Conservation (phyloP, 2,888 invertebrate species). For the Agriotes lineatus region DNA sequence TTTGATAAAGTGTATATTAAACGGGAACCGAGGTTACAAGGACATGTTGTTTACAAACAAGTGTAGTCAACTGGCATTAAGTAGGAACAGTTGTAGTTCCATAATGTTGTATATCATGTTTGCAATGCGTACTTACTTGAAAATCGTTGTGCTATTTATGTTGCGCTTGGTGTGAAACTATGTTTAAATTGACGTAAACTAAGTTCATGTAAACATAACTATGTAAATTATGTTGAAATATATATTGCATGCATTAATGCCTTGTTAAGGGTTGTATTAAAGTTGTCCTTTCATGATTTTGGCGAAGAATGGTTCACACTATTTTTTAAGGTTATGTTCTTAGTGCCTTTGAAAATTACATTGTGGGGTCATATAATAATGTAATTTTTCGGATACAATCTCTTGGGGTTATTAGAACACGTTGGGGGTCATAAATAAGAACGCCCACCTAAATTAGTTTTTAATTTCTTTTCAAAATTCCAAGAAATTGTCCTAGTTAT, state of each 20-base stretch:
- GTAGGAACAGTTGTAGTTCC: neutral
- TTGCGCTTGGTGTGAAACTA: neutral
- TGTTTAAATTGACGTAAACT: neutral
- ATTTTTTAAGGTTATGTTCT: neutral
- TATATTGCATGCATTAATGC: neutral
- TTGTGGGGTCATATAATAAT: neutral
- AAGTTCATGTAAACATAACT: neutral
- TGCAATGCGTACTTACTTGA: neutral
- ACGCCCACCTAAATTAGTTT: neutral
- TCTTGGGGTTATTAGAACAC: neutral
- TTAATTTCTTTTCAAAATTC: neutral
- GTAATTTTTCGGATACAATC: neutral
- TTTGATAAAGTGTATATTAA: no score
- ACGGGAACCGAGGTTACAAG: neutral
- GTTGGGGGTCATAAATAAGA: neutral
- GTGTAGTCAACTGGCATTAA: neutral
- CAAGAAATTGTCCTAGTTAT: no score
- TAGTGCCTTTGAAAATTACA: neutral
- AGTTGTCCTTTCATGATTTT: neutral
- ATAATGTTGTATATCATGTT: neutral
- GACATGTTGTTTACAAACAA: neutral
- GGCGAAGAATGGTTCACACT: neutral
- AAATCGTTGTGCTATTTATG: neutral
- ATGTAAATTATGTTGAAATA: neutral
- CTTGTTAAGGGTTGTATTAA: neutral